Base-by-base conservation (phyloP, 1,140 invertebrate genomes). In the Euborellia annulipes region DNA sequence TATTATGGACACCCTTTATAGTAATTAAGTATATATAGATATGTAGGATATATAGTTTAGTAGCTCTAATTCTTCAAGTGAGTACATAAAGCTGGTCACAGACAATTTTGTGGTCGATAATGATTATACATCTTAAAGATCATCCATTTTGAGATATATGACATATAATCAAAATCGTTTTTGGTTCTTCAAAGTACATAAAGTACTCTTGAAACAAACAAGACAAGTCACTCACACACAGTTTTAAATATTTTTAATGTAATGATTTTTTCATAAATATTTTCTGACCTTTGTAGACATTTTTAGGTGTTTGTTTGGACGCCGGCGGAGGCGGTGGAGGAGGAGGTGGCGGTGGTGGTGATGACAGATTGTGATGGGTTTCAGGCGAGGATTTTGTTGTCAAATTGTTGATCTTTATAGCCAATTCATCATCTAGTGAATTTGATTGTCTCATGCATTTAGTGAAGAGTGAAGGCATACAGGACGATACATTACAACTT, bases 271-370 rank as follows among this genome's bases (percentile, higher is more conserved):
- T 21, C 21, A 14, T 3, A 21, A 20, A 41, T 23, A 41, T 14
- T 41, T 49, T 50, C 54, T 47, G 59, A 54, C 45, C 48, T 51
- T 49, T 61, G 58, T 11, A 58, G 44, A 58, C 59, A 60, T 4
- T 61, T 54, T 60, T 11, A 46, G 49, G 7, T 54, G 50, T 34
- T 23, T 42, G 36, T 51, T 23, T 39, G 50, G 37, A 50, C 36
- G 53, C 51, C 39, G 43, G 59, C 48, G 1, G 16, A 19, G 41
- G 41, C 18, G 19, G 32, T n/a, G 19, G 43, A 1, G 19, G 43
- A 4, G 43, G 43, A 3, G 36, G 43, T 19, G 43, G 43, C 7
- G 43, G 30, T n/a, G 43, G 19, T 13, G n/a, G 3, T 19, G 43
- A 14, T 27, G 41, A 43, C n/a, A 23, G 20, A 22, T 19, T 27